Evolutionary conservation across 1,140 invertebrate species (phyloP).

Genomic region (Drosophila arawakana): DNA sequence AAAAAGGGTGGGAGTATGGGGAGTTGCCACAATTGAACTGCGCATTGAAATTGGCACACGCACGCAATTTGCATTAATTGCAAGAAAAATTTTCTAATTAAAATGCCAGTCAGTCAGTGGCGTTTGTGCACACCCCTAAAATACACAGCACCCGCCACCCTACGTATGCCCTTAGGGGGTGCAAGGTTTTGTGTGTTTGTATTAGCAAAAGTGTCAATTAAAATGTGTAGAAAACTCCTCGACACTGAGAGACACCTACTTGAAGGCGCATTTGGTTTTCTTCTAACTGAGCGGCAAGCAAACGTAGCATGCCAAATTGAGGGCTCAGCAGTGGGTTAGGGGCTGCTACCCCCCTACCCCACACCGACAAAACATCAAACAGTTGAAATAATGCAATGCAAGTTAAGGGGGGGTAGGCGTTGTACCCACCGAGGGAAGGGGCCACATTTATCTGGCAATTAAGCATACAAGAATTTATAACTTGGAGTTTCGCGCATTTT

Average conservation of each 20-base stretch:
- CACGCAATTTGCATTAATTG: conserved; percentile 84
- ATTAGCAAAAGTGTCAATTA: conserved; percentile 81
- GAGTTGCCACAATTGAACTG: conserved; percentile 57
- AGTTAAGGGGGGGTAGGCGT: neutral
- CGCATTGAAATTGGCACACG: conserved; percentile 78
- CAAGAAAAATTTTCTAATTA: conserved; percentile 84
- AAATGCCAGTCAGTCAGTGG: conserved; percentile 74
- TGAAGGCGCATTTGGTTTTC: conserved; percentile 31
- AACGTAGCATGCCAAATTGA: conserved; percentile 74
- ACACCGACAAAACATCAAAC: too few species aligned
- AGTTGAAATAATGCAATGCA: neutral
- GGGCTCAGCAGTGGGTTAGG: conserved; percentile 8
- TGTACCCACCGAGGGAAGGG: neutral
- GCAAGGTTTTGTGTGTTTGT: neutral
- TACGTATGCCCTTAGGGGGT: too few species aligned
- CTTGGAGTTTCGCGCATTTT: conserved; percentile 24
- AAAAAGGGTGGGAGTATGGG: neutral
- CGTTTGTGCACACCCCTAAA: neutral
- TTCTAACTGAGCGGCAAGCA: conserved; percentile 70
- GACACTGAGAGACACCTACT: conserved; percentile 30
- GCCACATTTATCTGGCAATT: conserved; percentile 41
- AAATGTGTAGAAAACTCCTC: conserved; percentile 32
- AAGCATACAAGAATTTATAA: conserved; percentile 39
- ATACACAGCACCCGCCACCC: neutral
- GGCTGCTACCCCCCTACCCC: too few species aligned